phyloP scores from a whole-genome alignment of 2,113 vertebrate species.

The Hippocampus guttulatus region DNA sequence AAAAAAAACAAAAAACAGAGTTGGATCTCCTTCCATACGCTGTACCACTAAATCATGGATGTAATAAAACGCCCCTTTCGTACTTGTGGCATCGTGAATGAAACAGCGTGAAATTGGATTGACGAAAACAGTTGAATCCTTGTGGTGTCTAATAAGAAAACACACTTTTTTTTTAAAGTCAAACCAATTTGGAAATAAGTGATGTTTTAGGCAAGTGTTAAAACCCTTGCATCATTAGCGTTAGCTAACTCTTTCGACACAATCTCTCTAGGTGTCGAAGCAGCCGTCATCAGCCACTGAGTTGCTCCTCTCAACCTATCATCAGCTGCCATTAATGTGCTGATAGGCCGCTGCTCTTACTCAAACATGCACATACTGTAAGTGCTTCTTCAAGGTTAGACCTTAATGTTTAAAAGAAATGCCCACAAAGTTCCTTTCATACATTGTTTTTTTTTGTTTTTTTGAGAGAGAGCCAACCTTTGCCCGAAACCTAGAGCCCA shows the following conservation, averaged over 20 bases:
- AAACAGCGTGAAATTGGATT: background rate
- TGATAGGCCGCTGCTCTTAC: conserved; percentile 48
- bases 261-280: conserved; percentile 35
- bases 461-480: conserved; percentile 36
- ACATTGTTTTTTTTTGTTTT: conserved; percentile 2
- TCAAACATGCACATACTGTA: conserved; percentile 36
- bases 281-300: conserved; percentile 60
- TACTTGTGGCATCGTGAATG: background rate
- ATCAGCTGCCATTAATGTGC: conserved; percentile 61
- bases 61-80: too few relatives aligned
- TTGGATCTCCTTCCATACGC: too few relatives aligned
- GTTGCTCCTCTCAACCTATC: conserved; percentile 55
- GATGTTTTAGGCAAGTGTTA: conserved; percentile 33
- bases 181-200: conserved; percentile 2
- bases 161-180: background rate
- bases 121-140: background rate
- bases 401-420: conserved; percentile 19
- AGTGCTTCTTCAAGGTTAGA: conserved; percentile 42
- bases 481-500: conserved; percentile 34
- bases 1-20: too few relatives aligned
- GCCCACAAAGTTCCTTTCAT: background rate
- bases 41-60: too few relatives aligned
- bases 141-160: background rate
- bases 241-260: conserved; percentile 36
- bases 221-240: conserved; percentile 37